Evolutionary conservation across 2,113 vertebrate genomes (phyloP), one percentile per base, ranked within the genome.

Genomic region (Phalacrocorax carbo): DNA sequence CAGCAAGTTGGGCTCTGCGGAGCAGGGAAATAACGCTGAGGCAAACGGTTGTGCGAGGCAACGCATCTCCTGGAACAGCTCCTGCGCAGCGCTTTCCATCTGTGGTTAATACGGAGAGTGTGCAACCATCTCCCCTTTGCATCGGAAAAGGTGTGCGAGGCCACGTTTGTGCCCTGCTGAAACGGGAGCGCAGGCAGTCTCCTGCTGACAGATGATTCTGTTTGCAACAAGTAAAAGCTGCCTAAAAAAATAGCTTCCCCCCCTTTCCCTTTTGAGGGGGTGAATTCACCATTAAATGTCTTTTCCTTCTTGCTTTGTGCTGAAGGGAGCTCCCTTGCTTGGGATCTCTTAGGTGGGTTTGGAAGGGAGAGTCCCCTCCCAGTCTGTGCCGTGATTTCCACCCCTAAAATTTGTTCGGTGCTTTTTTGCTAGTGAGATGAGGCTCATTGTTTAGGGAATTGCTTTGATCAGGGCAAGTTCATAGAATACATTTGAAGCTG

Each of bases 391-490:
- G 66, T 22, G 78, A 81, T 68, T 68, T 62, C 83, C 49, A 83
- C n/a, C 71, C 60, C 81, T 64, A 30, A 66, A 86, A 79, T 79
- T 42, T 30, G 11, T 29, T 80, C 27, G 0, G 40, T 9, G 58
- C 66, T 69, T 69, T 61, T 75, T 61, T 60, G n/a, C 66, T n/a
- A 0, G 5, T 5, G 32, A 32, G 89, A 76, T 87, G 92, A 83
- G 90, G 70, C 71, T 94, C 26, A 17, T 76, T 77, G 76, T 75
- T 7, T 82, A 79, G 66, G 77, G 87, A 77, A 48, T 92, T 48
- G 93, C 92, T 97, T 97, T 97, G 93, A 96, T 97, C 64, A 1
- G 86, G 94, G 95, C 86, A 69, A 84, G 92, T 93, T 94, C 73
- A 68, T 61, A 48, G 60, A 66, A 40, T 23, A 52, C 73, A 87